phyloP scores from a whole-genome alignment of 2,113 vertebrate genomes.

The Sigmodon hispidus region DNA sequence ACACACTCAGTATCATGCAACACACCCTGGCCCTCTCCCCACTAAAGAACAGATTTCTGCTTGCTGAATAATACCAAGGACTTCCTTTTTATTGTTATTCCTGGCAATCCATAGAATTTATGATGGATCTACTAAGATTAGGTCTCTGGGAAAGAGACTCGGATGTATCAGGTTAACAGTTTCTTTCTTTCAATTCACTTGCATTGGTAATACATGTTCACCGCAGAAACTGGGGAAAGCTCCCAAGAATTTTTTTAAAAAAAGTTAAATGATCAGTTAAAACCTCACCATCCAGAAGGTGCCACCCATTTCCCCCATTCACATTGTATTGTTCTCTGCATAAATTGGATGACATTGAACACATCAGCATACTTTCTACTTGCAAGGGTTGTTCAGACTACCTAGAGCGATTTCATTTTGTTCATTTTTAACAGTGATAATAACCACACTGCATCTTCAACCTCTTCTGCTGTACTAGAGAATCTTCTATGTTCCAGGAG shows the following conservation, averaged over 20 bases:
- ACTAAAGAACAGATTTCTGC: not conserved
- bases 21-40: not conserved
- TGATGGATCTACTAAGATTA: not conserved
- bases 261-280: not conserved
- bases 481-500: not conserved
- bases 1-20: not conserved
- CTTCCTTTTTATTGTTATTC: not conserved
- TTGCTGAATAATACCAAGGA: constrained; percentile 1
- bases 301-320: not conserved
- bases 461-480: not conserved
- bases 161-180: not conserved
- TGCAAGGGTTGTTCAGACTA: not conserved
- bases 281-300: not conserved
- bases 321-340: not conserved
- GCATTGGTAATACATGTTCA: constrained; percentile 60
- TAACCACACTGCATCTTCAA: not conserved
- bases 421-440: not conserved
- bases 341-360: not conserved
- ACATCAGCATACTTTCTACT: not conserved
- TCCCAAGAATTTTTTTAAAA: not conserved
- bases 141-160: constrained; percentile 18
- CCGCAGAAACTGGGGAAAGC: constrained; percentile 33
- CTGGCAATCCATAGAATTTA: not conserved
- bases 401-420: not conserved
- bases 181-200: constrained; percentile 69